Conservation (phyloP, 2,888 invertebrate species). For the Amphipyra tragopoginis region DNA sequence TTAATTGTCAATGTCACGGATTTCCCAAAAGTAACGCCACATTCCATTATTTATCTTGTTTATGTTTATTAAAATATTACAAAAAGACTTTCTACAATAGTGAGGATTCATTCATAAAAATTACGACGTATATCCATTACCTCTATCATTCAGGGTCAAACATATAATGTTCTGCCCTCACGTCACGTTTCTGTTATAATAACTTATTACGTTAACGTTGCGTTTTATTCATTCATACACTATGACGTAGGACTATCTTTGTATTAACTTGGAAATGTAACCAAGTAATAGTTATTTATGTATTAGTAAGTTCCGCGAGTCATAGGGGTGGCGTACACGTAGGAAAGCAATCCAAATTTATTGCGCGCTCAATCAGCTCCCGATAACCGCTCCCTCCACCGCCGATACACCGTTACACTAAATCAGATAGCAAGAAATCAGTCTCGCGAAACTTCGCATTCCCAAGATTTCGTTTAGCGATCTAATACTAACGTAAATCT, state of each 20-base stretch:
- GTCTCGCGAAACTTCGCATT: conserved; percentile 54
- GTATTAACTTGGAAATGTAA: conserved; percentile 19
- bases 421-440: conserved; percentile 63
- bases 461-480: conserved; percentile 53
- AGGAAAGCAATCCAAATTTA: conserved; percentile 78
- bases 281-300: conserved; percentile 32
- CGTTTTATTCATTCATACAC: conserved; percentile 38
- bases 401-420: conserved; percentile 63
- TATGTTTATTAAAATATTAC: conserved; percentile 21
- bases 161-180: conserved; percentile 35
- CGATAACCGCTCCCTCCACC: conserved; percentile 69
- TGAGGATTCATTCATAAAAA: neutral
- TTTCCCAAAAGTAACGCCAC: too few relatives aligned
- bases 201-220: conserved; percentile 28
- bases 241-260: conserved; percentile 13
- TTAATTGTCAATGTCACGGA: too few relatives aligned
- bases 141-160: conserved; percentile 19
- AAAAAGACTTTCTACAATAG: too few relatives aligned
- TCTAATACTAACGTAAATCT: conserved; percentile 31
- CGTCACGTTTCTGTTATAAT: conserved; percentile 31
- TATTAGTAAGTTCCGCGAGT: conserved; percentile 48
- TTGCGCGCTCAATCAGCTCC: conserved; percentile 76
- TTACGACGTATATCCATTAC: neutral
- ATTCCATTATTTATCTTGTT: too few relatives aligned
- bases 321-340: conserved; percentile 62